Conservation (phyloP, 1,140 invertebrate species). For the Dermatophagoides farinae region DNA sequence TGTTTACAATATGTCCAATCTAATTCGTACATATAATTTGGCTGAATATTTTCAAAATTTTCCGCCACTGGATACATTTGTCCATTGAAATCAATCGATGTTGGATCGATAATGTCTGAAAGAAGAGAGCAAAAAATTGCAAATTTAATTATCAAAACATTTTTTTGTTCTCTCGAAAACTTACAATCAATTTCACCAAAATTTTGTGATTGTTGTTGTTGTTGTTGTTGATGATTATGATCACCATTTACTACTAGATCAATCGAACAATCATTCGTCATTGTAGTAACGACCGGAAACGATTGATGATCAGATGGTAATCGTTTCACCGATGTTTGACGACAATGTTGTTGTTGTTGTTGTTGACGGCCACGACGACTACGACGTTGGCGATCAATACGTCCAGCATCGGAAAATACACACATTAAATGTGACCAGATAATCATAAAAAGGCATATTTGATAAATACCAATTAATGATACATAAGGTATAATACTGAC, state of each 20-base stretch:
- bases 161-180: not conserved
- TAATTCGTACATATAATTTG: not conserved
- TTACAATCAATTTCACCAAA: constrained; percentile 3
- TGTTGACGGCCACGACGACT: not conserved
- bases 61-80: not conserved
- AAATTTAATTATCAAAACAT: not conserved
- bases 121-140: not conserved
- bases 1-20: constrained; percentile 9
- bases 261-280: not conserved
- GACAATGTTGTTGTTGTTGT: not conserved
- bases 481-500: not conserved
- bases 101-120: not conserved
- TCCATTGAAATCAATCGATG: not conserved
- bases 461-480: constrained; percentile 6
- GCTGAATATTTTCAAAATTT: not conserved
- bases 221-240: not conserved
- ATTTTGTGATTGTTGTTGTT: not conserved
- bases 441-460: constrained; percentile 7
- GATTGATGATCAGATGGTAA: too few species aligned
- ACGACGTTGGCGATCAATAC: not conserved
- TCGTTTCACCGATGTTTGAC: too few species aligned
- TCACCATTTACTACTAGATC: too few species aligned
- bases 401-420: constrained; percentile 8
- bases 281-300: not conserved
- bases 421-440: constrained; percentile 13